Evolutionary conservation across 2,888 invertebrate species (phyloP).

Genomic region (Tribolium freemani): DNA sequence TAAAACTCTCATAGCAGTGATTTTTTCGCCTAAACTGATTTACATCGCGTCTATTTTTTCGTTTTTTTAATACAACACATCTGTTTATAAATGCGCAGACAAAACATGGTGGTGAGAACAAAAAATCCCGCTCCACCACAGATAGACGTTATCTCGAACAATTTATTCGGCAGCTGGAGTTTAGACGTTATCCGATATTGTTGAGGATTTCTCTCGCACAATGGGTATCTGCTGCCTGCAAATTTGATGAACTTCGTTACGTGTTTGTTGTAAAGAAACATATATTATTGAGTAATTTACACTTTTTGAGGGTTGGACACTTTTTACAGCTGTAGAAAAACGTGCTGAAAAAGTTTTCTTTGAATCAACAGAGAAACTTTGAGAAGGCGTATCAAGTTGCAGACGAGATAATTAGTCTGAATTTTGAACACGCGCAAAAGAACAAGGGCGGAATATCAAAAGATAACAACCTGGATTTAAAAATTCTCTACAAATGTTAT

Average conservation of each 20-base stretch:
- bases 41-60: neutral
- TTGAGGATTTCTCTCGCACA: neutral
- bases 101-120: neutral
- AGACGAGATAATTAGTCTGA: neutral
- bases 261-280: neutral
- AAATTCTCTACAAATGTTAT: neutral
- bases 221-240: too few species aligned
- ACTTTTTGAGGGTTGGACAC: neutral
- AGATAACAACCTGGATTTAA: neutral
- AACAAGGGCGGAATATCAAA: neutral
- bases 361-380: constrained; percentile 3
- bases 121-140: neutral
- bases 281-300: constrained; percentile 1
- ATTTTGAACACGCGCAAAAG: too few species aligned
- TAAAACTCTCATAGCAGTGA: too few species aligned
- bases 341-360: constrained; percentile 9
- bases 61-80: neutral
- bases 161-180: constrained; percentile 9
- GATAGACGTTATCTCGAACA: constrained; percentile 11
- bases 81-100: constrained; percentile 3
- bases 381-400: neutral
- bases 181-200: constrained; percentile 17
- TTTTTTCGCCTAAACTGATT: too few species aligned
- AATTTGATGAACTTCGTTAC: constrained; percentile 16
- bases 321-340: constrained; percentile 11